Evolutionary conservation across 2,888 invertebrate genomes (phyloP).

Genomic region (Mylabris sibirica): DNA sequence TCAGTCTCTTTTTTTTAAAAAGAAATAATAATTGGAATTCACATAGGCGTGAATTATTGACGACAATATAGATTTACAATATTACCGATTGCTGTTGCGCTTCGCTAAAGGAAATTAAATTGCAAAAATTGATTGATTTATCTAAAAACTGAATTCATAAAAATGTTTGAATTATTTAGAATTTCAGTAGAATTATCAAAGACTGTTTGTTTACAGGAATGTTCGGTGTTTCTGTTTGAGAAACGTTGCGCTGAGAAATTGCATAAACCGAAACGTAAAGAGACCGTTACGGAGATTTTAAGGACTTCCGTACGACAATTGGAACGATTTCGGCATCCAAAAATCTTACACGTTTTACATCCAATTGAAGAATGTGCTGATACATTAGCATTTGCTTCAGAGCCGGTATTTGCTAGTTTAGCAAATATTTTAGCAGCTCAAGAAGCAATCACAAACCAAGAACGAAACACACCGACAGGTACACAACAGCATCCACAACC

Average conservation of each 20-base stretch:
- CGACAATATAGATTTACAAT: neutral
- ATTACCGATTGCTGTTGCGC: neutral
- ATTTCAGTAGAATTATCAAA: too few species aligned
- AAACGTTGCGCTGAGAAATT: conserved; percentile 91
- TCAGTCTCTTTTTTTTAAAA: neutral
- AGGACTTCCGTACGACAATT: conserved; percentile 80
- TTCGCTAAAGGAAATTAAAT: neutral
- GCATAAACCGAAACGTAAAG: conserved; percentile 90
- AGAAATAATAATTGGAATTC: neutral
- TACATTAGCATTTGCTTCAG: conserved; percentile 93
- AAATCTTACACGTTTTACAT: conserved; percentile 74
- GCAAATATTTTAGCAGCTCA: conserved; percentile 88
- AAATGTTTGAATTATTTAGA: neutral
- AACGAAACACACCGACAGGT: conserved; percentile 62
- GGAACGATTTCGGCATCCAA: conserved; percentile 86
- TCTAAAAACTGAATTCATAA: neutral
- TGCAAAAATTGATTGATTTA: neutral
- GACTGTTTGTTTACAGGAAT: conserved; percentile 77
- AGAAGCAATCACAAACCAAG: conserved; percentile 66
- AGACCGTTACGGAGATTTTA: conserved; percentile 88
- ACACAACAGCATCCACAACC: conserved; percentile 50
- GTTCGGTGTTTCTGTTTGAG: conserved; percentile 93
- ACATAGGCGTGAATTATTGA: neutral
- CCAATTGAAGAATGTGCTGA: conserved; percentile 83
- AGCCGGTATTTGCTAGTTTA: conserved; percentile 87